Evolutionary conservation across 2,797 vertebrate genomes (phyloP).

Genomic region (Parotocinclus haroldoi): DNA sequence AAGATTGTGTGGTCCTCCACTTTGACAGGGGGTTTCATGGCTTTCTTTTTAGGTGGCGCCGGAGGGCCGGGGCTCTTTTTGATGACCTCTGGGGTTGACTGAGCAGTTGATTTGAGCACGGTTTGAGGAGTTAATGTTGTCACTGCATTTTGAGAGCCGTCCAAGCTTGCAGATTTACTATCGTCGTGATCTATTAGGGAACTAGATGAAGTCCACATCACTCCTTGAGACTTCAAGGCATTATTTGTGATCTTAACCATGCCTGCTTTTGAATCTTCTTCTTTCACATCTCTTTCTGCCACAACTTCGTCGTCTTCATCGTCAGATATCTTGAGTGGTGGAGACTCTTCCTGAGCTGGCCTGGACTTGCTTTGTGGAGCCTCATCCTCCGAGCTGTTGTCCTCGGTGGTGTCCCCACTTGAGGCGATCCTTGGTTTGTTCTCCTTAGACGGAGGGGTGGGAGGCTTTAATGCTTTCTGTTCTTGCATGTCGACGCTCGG

Average conservation of each 20-base stretch:
- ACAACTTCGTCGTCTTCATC: conserved; percentile 36
- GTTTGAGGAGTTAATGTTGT: background rate
- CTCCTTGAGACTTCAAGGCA: conserved; percentile 22
- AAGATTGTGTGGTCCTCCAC: conserved; percentile 2
- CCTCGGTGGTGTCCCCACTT: conserved; percentile 33
- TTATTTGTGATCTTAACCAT: conserved; percentile 12
- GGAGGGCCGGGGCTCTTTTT: conserved; percentile 47
- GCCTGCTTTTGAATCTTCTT: conserved; percentile 4
- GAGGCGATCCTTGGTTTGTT: conserved; percentile 44
- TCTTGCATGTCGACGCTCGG: background rate
- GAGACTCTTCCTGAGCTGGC: too few species aligned
- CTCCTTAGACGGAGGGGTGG: conserved; percentile 60
- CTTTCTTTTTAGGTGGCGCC: conserved; percentile 51
- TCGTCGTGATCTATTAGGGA: conserved; percentile 3
- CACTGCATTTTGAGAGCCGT: too few species aligned
- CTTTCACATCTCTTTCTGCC: conserved; percentile 45
- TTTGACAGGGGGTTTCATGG: conserved; percentile 31
- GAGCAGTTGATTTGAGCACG: conserved; percentile 23
- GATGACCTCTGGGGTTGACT: conserved; percentile 37
- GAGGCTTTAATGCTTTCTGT: conserved; percentile 43
- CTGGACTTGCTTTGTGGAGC: too few species aligned
- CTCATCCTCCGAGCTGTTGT: conserved; percentile 46
- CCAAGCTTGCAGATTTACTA: background rate
- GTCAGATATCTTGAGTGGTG: too few species aligned
- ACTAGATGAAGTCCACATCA: conserved; percentile 32